A percentile compares a stretch with the other conserved stretches of the same genome.
phyloP scores from a whole-genome alignment of 2,797 vertebrate genomes.

The Sciurus vulgaris region DNA sequence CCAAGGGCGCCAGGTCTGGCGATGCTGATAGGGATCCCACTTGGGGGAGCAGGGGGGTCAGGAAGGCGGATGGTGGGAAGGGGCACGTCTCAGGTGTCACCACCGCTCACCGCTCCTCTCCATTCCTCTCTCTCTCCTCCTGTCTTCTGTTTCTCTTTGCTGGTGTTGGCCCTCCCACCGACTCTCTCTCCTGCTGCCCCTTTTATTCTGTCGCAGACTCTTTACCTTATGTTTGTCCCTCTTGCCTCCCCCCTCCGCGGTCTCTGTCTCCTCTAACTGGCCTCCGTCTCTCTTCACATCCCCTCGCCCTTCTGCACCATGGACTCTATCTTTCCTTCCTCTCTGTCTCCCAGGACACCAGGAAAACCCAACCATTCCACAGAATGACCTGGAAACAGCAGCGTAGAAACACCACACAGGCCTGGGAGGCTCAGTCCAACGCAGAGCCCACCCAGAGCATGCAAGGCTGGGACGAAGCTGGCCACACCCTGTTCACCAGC shows the following conservation, averaged over 20 bases:
- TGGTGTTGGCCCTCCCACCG: no score
- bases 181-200: neutral
- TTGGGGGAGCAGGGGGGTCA: neutral
- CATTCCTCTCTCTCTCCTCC: no score
- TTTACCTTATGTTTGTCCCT: no score
- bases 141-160: neutral
- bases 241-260: neutral
- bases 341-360: neutral
- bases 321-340: neutral
- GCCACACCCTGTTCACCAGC: neutral
- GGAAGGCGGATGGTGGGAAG: neutral
- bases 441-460: neutral
- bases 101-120: no score
- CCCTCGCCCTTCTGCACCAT: neutral
- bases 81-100: neutral
- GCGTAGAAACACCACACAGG: accelerated
- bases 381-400: neutral
- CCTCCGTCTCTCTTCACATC: no score
- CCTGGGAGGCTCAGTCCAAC: neutral
- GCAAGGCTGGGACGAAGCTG: neutral
- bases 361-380: neutral
- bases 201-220: neutral
- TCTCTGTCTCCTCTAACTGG: neutral
- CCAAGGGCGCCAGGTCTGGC: slow-evolving; percentile 28
- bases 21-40: neutral